Evolutionary conservation across 2,113 vertebrate species (phyloP).

Genomic region (Hippocampus comes): DNA sequence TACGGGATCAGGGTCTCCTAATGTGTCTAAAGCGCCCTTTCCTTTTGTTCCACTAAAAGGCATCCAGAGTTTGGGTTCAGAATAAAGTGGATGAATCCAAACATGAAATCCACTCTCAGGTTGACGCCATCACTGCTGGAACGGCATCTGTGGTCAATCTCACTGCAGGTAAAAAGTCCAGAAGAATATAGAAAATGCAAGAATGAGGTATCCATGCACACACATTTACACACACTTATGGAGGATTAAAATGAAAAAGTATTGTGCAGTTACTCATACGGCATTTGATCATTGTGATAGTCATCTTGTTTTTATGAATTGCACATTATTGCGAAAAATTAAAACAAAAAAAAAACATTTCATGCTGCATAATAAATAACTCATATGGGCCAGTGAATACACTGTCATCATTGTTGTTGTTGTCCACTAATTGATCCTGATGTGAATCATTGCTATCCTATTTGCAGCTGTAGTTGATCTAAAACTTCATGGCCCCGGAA

Average conservation of each 20-base stretch:
- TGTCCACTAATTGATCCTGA: background rate
- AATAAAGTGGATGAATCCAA: slow-evolving; percentile 99
- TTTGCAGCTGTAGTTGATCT: background rate
- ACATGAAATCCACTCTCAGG: slow-evolving; percentile 99
- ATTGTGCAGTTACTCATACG: background rate
- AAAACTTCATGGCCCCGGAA: background rate
- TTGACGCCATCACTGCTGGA: slow-evolving; percentile 97
- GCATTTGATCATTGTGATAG: background rate
- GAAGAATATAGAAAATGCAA: background rate
- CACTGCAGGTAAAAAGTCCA: slow-evolving; percentile 84
- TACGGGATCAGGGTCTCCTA: slow-evolving; percentile 42
- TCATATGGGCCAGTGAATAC: background rate
- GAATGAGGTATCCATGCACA: background rate
- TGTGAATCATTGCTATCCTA: background rate
- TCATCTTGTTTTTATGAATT: too few relatives aligned
- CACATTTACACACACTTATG: too few relatives aligned
- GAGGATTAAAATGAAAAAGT: background rate
- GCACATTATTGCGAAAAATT: too few relatives aligned
- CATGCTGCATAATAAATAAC: background rate
- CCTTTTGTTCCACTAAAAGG: slow-evolving; percentile 70
- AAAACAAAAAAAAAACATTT: background rate
- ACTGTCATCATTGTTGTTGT: background rate
- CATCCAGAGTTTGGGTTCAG: slow-evolving; percentile 97
- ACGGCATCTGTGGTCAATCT: slow-evolving; percentile 98
- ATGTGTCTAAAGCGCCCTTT: slow-evolving; percentile 52